phyloP scores from a whole-genome alignment of 2,113 vertebrate genomes.

The Brachionichthys hirsutus region DNA sequence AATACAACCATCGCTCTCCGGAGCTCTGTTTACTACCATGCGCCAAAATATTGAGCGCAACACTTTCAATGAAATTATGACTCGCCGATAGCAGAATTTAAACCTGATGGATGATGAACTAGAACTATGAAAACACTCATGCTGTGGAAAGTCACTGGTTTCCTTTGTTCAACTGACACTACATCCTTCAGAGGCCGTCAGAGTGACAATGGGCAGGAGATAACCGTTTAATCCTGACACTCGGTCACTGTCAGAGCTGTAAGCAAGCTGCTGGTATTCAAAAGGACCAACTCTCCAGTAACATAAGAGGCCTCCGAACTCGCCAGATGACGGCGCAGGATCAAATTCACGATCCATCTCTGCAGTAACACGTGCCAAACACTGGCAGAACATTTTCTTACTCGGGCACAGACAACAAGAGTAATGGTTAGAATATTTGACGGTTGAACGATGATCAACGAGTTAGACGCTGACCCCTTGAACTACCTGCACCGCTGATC shows the following conservation, averaged over 20 bases:
- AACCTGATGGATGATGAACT: conserved; percentile 54
- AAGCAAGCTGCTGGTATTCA: conserved; percentile 47
- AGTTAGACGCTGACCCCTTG: conserved; percentile 42
- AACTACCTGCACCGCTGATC: conserved; percentile 45
- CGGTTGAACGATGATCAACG: conserved; percentile 26
- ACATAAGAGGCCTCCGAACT: conserved; percentile 47
- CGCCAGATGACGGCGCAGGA: conserved; percentile 49
- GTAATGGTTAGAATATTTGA: conserved; percentile 24
- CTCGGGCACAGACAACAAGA: conserved; percentile 15
- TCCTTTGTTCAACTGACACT: conserved; percentile 21
- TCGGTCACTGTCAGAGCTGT: conserved; percentile 27
- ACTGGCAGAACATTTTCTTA: conserved; percentile 11
- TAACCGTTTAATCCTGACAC: conserved; percentile 38
- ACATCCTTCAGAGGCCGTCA: conserved; percentile 35
- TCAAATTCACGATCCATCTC: conserved; percentile 61
- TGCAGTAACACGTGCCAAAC: conserved; percentile 40
- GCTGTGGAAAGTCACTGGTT: conserved; percentile 12
- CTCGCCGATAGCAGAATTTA: conserved; percentile 24
- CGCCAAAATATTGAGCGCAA: conserved; percentile 4
- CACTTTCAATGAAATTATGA: conserved; percentile 13
- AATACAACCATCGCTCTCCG: conserved; percentile 7
- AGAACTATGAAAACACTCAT: conserved; percentile 18
- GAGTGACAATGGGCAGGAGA: conserved; percentile 24
- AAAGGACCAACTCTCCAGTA: conserved; percentile 43
- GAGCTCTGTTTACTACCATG: neutral